Evolutionary conservation across 2,797 vertebrate species (phyloP).

Genomic region (Oryzias dopingdopingensis): DNA sequence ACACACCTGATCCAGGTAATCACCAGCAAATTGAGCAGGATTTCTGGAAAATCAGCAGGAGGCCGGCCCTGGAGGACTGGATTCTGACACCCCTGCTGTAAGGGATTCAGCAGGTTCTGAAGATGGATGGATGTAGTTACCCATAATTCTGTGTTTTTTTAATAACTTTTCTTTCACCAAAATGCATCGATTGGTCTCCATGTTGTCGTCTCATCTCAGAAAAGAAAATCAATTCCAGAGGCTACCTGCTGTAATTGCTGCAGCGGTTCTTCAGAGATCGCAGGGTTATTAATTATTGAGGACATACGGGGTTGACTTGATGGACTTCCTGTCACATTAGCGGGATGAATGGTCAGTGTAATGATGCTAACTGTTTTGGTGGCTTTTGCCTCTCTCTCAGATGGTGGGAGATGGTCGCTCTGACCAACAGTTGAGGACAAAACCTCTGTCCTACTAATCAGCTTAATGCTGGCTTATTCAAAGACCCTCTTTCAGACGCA

Average conservation of each 20-base stretch:
- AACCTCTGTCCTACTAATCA: conserved; percentile 80
- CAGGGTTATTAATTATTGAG: conserved; percentile 59
- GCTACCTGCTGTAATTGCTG: conserved; percentile 38
- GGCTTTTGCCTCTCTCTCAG: conserved; percentile 10
- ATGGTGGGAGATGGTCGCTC: conserved; percentile 62
- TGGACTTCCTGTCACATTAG: conserved; percentile 47
- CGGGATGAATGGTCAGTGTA: conserved; percentile 43
- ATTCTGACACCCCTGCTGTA: too few species aligned
- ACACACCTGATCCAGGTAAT: too few species aligned
- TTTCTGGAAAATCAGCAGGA: too few species aligned
- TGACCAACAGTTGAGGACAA: conserved; percentile 75
- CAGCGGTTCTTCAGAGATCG: conserved; percentile 39
- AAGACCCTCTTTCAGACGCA: conserved; percentile 90
- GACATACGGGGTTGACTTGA: conserved; percentile 48
- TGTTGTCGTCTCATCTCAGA: conserved; percentile 52
- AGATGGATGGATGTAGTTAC: too few species aligned
- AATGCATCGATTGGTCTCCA: conserved; percentile 46
- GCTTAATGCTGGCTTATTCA: conserved; percentile 84
- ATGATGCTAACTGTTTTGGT: conserved; percentile 40
- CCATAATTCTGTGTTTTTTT: neutral
- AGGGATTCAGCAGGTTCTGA: too few species aligned
- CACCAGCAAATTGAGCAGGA: too few species aligned
- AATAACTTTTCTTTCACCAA: conserved; percentile 44
- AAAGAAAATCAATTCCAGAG: conserved; percentile 38
- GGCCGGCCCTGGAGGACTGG: too few species aligned